A percentile compares a stretch with the other conserved stretches of the same genome.
Evolutionary conservation across 2,113 vertebrate genomes (phyloP).

Genomic region (Poicephalus gulielmi): DNA sequence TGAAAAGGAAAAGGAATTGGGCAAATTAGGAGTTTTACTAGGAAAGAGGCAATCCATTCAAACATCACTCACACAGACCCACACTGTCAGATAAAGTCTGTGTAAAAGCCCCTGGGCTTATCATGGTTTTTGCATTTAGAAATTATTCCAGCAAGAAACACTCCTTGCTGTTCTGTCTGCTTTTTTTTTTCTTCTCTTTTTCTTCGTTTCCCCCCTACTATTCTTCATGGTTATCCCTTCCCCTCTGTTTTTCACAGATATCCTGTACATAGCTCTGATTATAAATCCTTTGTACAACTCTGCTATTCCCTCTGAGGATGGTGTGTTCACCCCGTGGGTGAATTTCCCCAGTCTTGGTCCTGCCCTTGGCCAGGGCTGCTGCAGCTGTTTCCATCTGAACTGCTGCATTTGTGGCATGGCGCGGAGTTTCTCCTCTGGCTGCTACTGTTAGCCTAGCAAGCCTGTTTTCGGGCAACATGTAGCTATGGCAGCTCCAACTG

Average conservation of each 20-base stretch:
- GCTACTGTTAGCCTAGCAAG: neutral
- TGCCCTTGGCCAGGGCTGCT: neutral
- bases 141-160: neutral
- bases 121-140: neutral
- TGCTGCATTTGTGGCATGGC: fast-evolving
- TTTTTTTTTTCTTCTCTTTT: neutral
- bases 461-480: fast-evolving
- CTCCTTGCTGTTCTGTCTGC: neutral
- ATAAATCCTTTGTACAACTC: neutral
- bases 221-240: neutral
- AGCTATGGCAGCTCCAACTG: neutral
- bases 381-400: neutral
- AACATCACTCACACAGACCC: neutral
- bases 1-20: neutral
- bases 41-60: neutral
- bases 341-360: neutral
- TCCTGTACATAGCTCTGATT: neutral
- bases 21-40: neutral
- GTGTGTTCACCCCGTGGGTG: neutral
- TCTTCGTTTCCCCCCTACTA: neutral
- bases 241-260: neutral
- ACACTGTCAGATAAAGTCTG: fast-evolving
- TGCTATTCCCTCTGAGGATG: neutral
- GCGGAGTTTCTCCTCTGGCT: neutral
- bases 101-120: neutral